These are phyloP conservation scores for Falco punctatus DNA, from an alignment of 2,113 vertebrate genomes.

Conservation along the genomic window DNA sequence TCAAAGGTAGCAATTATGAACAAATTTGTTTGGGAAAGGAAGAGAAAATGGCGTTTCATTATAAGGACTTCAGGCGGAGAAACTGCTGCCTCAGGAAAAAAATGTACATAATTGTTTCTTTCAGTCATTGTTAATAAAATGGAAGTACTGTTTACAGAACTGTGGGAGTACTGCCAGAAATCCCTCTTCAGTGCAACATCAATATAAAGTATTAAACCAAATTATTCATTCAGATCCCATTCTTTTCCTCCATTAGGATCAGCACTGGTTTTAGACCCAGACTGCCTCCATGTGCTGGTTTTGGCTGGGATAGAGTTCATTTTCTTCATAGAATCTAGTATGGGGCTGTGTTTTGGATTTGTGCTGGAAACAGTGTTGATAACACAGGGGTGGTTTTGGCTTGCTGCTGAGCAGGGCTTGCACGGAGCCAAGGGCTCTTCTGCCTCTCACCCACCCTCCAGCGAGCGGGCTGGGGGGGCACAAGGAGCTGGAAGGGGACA, in stretches of 20 bases:
- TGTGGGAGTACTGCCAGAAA: background rate
- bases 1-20: background rate
- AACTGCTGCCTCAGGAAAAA: background rate
- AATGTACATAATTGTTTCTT: background rate
- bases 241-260: background rate
- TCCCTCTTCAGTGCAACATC: background rate
- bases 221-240: background rate
- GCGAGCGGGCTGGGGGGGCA: background rate
- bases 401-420: background rate
- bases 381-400: too few relatives aligned
- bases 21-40: background rate
- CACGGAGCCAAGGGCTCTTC: background rate
- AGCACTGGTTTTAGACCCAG: background rate
- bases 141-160: background rate
- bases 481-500: background rate
- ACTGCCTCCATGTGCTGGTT: background rate
- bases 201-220: background rate
- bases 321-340: background rate
- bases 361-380: background rate
- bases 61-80: constrained; percentile 9
- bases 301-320: background rate
- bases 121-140: constrained; percentile 1
- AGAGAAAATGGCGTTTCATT: background rate
- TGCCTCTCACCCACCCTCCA: background rate
- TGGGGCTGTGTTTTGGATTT: background rate